Evolutionary conservation across 1,140 invertebrate genomes (phyloP), one percentile per base, ranked within the genome.

Genomic region (Neodiprion fabricii): DNA sequence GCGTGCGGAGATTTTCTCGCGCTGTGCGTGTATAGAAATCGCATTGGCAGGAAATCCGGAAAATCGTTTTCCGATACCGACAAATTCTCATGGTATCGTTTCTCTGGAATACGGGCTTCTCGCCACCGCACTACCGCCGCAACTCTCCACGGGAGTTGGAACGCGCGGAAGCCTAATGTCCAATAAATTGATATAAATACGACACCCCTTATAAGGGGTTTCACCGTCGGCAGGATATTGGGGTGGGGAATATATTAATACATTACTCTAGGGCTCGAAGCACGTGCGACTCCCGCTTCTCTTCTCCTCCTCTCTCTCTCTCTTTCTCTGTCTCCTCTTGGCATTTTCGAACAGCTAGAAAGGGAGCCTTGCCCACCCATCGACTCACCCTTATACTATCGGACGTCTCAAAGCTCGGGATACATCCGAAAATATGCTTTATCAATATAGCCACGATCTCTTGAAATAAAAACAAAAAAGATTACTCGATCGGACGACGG

Each of bases 151-250:
- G n/a, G 53, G 53, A 61, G 53, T 61, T 61, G 11, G 28, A 61
- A 61, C 11, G 53, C 53, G 53, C 53, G 53, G 53, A 61, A 61
- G 47, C 68, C 68, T 74, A 74, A 74, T 74, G 73, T 67, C 21
- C 68, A 71, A 74, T 74, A 74, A 71, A 74, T 74, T 67, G 73
- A 71, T 74, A 74, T 74, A 74, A 74, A 74, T 74, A 71, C 73
- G 67, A 69, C 21, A 69, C 67, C 17, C 67, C 67, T 69, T 69
- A 69, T 47, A 23, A 11, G 67, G 40, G 21, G 67, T 23, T 12
- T 21, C 67, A 11, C 40, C 40, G 11, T 5, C 9, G 21, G 21
- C 67, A 69, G 67, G 23, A 23, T 47, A 67, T 28, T 47, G 28
- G 67, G 67, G n/a, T n/a, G 9, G n/a, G 67, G 73, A 70, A 74